Evolutionary conservation across 2,888 invertebrate species (phyloP).

Genomic region (Drosophila ezoana): DNA sequence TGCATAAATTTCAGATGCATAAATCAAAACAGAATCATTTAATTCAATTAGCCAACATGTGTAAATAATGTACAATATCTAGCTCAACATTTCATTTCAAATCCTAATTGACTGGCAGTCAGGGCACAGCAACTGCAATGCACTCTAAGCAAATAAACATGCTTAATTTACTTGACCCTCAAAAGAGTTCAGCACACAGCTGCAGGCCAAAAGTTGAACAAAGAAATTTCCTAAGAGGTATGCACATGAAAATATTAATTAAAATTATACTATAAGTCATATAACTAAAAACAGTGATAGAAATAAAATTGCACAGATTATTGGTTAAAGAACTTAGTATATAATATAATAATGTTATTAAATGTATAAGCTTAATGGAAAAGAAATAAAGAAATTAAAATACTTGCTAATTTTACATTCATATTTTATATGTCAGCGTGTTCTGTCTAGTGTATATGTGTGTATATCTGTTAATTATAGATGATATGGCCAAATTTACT

Average conservation of each 20-base stretch:
- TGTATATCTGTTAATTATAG: no score
- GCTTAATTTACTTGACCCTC: slow-evolving; percentile 47
- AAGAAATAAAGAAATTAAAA: no score
- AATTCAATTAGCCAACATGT: slow-evolving; percentile 61
- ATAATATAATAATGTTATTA: no score
- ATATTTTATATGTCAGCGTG: no score
- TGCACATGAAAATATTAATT: no score
- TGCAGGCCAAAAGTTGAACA: slow-evolving; percentile 1
- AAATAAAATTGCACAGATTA: no score
- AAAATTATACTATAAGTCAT: not conserved
- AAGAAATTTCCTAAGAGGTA: not conserved
- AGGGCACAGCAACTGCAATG: slow-evolving; percentile 9
- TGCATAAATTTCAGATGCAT: slow-evolving; percentile 11
- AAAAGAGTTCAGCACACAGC: slow-evolving; percentile 8
- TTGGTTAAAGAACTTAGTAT: no score
- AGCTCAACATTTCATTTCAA: slow-evolving; percentile 25
- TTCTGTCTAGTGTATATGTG: no score
- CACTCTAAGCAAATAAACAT: slow-evolving; percentile 39
- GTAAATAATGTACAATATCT: slow-evolving; percentile 48
- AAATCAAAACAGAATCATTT: slow-evolving; percentile 51
- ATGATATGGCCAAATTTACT: no score
- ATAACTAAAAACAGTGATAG: not conserved
- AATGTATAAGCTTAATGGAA: no score
- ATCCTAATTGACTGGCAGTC: slow-evolving; percentile 39
- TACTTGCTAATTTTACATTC: no score